phyloP scores from a whole-genome alignment of 2,797 vertebrate species.

The Crenuchus spilurus region DNA sequence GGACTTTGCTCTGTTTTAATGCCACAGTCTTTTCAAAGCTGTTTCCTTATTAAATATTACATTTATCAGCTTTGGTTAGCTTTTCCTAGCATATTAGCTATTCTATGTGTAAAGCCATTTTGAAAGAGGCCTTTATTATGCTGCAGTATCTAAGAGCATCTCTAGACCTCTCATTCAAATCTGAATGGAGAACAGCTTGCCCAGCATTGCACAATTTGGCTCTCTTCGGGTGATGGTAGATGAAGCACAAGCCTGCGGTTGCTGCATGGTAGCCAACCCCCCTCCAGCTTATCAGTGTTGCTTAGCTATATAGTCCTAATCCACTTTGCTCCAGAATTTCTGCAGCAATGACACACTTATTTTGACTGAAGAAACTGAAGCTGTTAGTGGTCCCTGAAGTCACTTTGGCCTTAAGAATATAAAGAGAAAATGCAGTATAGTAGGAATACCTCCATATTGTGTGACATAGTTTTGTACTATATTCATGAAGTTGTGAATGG shows the following conservation, averaged over 20 bases:
- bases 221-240: slow-evolving; percentile 22
- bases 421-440: slow-evolving; percentile 9
- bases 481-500: neutral
- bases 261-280: slow-evolving; percentile 50
- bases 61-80: neutral
- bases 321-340: slow-evolving; percentile 61
- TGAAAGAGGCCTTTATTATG: neutral
- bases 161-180: slow-evolving; percentile 47
- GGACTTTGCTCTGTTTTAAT: neutral
- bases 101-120: neutral
- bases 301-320: slow-evolving; percentile 65
- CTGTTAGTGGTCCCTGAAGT: slow-evolving; percentile 15
- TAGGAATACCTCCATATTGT: neutral
- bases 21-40: neutral
- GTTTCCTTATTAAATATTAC: neutral
- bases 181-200: slow-evolving; percentile 38
- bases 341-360: slow-evolving; percentile 41
- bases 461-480: neutral
- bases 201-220: slow-evolving; percentile 2
- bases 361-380: slow-evolving; percentile 43
- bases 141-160: neutral
- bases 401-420: slow-evolving; percentile 17
- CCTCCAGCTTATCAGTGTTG: slow-evolving; percentile 60
- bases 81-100: neutral
- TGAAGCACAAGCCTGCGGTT: slow-evolving; percentile 8